phyloP scores from a whole-genome alignment of 1,140 invertebrate species.

The Teleopsis dalmanni region DNA sequence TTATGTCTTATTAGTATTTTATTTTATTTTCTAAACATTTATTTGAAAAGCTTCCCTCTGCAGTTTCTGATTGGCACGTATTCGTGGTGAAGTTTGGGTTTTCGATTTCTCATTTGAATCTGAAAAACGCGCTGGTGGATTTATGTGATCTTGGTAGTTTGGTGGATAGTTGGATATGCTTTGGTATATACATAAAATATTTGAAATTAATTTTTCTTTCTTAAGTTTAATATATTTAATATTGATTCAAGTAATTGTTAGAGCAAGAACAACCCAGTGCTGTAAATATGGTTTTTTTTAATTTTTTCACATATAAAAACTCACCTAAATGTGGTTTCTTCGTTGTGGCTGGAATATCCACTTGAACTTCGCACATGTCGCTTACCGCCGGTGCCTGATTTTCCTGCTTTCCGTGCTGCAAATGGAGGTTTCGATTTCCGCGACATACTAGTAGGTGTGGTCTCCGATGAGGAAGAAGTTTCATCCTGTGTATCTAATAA shows the following conservation, averaged over 20 bases:
- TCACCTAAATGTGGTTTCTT: conserved; percentile 73
- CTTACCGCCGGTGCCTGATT: conserved; percentile 47
- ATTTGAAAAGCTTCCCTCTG: conserved; percentile 61
- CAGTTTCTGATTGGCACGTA: conserved; percentile 50
- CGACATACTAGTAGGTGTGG: conserved; percentile 56
- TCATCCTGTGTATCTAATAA: conserved; percentile 54
- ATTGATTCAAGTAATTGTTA: not conserved
- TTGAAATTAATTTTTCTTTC: conserved; percentile 6
- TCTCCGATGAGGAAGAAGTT: conserved; percentile 64
- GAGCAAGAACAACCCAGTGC: no score
- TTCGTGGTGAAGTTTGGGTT: conserved; percentile 42
- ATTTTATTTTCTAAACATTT: conserved; percentile 49
- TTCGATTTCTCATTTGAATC: conserved; percentile 52
- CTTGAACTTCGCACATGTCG: conserved; percentile 63
- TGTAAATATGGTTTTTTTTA: no score
- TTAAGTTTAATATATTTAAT: not conserved
- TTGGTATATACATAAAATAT: conserved; percentile 28
- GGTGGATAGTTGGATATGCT: conserved; percentile 65
- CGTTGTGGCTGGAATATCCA: conserved; percentile 69
- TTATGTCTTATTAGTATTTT: not conserved
- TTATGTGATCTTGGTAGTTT: conserved; percentile 63
- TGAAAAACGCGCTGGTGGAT: conserved; percentile 64
- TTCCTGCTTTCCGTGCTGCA: conserved; percentile 55
- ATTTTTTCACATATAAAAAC: not conserved
- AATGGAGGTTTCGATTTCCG: conserved; percentile 57